Percentiles rank a stretch among this genome's conserved stretches.
phyloP scores from a whole-genome alignment of 2,113 vertebrate genomes.

The Aepyceros melampus region DNA sequence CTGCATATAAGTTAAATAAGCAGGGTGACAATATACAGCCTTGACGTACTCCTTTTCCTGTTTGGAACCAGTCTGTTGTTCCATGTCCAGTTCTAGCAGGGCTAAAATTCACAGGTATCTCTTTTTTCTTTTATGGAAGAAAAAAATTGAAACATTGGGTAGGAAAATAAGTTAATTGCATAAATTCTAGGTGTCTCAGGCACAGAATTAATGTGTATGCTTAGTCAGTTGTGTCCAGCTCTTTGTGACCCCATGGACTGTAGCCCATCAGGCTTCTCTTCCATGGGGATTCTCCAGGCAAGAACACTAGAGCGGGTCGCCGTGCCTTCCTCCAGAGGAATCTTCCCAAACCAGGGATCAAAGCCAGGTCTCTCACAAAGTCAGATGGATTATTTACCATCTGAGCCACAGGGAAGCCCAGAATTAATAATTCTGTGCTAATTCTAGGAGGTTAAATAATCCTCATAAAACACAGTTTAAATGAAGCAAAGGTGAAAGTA shows the following conservation, averaged over 20 bases:
- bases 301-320: neutral
- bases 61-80: too few species aligned
- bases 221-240: neutral
- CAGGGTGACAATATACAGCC: too few species aligned
- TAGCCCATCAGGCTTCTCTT: neutral
- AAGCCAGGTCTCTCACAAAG: neutral
- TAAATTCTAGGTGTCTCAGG: neutral
- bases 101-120: neutral
- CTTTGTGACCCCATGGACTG: neutral
- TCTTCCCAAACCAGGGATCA: neutral
- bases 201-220: neutral
- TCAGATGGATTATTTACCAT: neutral
- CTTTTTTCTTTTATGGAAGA: neutral
- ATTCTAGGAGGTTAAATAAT: neutral
- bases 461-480: neutral
- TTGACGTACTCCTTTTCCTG: too few species aligned
- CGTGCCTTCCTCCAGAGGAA: neutral
- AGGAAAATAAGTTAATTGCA: neutral
- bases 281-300: neutral
- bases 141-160: neutral
- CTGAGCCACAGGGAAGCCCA: neutral
- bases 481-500: neutral
- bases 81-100: too few species aligned
- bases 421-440: neutral
- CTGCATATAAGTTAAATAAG: too few species aligned